Evolutionary conservation across 1,140 invertebrate species (phyloP).

Genomic region (Drosophila setifemur): DNA sequence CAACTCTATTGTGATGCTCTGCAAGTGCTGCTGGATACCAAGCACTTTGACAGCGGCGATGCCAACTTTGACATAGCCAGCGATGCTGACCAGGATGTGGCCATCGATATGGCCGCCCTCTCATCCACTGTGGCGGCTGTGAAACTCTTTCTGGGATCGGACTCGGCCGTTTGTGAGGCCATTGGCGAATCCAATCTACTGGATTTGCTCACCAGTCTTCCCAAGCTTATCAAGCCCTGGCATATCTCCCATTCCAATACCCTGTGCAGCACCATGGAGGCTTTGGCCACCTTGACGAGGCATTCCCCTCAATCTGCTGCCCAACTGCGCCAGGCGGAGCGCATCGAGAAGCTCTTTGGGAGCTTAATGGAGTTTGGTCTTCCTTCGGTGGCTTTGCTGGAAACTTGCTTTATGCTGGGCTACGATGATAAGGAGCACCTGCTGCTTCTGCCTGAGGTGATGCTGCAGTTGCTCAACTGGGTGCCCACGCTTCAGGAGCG

Average conservation of each 20-base stretch:
- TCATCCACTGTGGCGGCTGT: conserved; percentile 58
- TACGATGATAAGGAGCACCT: conserved; percentile 73
- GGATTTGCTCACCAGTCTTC: conserved; percentile 64
- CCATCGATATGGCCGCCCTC: conserved; percentile 67
- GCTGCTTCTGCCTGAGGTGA: conserved; percentile 69
- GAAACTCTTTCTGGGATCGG: conserved; percentile 46
- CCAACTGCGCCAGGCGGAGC: conserved; percentile 44
- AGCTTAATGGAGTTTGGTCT: conserved; percentile 70
- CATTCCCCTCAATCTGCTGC: conserved; percentile 40
- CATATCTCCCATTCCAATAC: conserved; percentile 54
- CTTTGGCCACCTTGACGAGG: conserved; percentile 52
- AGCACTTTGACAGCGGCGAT: conserved; percentile 59
- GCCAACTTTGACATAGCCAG: conserved; percentile 71
- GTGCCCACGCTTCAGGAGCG: conserved; percentile 78
- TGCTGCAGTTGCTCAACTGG: conserved; percentile 77
- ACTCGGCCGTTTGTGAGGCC: conserved; percentile 43
- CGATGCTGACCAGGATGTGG: conserved; percentile 61
- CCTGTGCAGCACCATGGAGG: conserved; percentile 61
- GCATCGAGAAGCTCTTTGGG: conserved; percentile 75
- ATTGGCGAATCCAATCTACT: conserved; percentile 72
- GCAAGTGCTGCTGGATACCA: conserved; percentile 67
- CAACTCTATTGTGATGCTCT: conserved; percentile 84
- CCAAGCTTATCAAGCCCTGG: conserved; percentile 67
- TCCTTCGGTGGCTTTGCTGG: conserved; percentile 73
- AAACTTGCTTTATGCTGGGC: conserved; percentile 81